Conservation (phyloP, 2,113 vertebrate species). For the Menura novaehollandiae region DNA sequence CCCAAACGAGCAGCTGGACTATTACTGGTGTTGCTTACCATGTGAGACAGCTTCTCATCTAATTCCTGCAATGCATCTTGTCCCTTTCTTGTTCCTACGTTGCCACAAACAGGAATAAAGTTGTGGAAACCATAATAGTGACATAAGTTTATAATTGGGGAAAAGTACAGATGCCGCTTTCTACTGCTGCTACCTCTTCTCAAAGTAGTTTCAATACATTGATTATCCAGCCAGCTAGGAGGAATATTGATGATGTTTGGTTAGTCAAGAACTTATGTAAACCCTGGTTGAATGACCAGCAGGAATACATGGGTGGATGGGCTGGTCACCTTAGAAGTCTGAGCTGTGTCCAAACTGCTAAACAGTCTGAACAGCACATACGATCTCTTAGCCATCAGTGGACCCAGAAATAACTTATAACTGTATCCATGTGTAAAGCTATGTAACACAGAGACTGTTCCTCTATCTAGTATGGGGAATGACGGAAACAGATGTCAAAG, state of each 20-base stretch:
- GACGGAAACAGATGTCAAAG: not conserved
- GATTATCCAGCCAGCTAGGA: not conserved
- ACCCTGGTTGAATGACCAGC: not conserved
- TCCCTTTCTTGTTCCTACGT: not conserved
- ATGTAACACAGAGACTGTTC: not conserved
- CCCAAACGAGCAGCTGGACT: not conserved
- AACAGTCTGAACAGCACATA: not conserved
- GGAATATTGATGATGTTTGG: not conserved
- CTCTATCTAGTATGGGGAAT: not conserved
- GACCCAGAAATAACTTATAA: not conserved
- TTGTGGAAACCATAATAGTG: not conserved
- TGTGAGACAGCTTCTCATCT: not conserved
- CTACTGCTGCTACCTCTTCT: not conserved
- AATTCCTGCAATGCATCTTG: not conserved
- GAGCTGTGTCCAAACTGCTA: not conserved
- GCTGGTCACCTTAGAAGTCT: not conserved
- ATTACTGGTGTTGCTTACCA: not conserved
- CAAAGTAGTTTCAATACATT: not conserved
- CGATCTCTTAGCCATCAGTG: not conserved
- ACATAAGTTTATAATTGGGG: not conserved
- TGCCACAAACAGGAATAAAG: not conserved
- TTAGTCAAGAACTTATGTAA: accelerated
- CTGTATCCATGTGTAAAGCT: not conserved
- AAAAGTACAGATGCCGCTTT: not conserved
- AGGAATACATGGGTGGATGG: not conserved